Base-by-base conservation (phyloP, 2,113 vertebrate species). In the Oryzias curvinotus region DNA sequence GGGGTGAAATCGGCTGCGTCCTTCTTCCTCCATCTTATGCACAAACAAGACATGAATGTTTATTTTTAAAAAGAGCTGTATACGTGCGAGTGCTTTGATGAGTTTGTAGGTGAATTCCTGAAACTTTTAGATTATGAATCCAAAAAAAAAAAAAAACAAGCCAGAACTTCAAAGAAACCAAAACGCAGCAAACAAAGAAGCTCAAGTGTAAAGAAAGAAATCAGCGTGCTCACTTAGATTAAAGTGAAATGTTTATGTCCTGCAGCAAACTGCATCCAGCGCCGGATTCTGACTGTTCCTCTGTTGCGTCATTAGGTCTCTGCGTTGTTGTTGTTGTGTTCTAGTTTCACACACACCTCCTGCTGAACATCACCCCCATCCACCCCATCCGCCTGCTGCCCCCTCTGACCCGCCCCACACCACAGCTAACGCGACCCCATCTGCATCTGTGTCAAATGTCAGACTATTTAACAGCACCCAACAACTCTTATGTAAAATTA, bases 1-100 rank as follows among this genome's bases (percentile, higher is more conserved):
- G 59, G 90, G 95, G 54, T 95, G 96, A 88, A 90, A 93, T 96
- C 85, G 78, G 74, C 15, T 1, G 51, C 12, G 19, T 43, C 53
- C 14, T 48, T 26, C 21, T 65, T 43, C 21, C 18, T 44, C 67
- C 57, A 12, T 13, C 68, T 44, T 18, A 71, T 6, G 36, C 0
- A 63, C 0, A 52, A 5, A 71, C 5, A 43, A 43, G 17, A 47
- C 5, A 51, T 14, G 18, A 16, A 49, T 14, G 7, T 21, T 43
- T 17, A 49, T 28, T 41, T 19, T 15, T 19, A 3, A 57, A n/a
- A 15, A n/a, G 4, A 1, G 36, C 30, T 45, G 13, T 7, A 36
- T 7, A 28, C 28, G 47, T 16, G 17, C 17, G 5, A 71, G 23
- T 8, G 15, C 7, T 17, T 41, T 45, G 13, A 19, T 14, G 5